phyloP scores from a whole-genome alignment of 2,113 vertebrate genomes.

The Coptodon bakossiorum region DNA sequence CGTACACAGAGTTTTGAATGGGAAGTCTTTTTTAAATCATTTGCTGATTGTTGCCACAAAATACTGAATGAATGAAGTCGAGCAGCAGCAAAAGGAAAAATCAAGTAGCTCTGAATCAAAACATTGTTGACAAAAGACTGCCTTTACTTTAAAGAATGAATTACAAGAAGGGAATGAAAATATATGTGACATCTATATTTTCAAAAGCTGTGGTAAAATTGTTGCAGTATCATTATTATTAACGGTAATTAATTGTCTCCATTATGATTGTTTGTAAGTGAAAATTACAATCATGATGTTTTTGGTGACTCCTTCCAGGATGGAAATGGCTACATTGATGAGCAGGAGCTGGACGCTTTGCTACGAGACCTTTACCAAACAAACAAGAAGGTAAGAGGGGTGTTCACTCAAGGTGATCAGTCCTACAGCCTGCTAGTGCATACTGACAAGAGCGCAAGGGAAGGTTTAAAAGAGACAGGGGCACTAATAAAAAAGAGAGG shows the following conservation, averaged over 20 bases:
- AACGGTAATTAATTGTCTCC: neutral
- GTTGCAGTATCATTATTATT: neutral
- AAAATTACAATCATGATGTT: neutral
- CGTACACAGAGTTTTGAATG: constrained; percentile 21
- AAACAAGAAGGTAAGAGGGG: constrained; percentile 84
- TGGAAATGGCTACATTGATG: constrained; percentile 93
- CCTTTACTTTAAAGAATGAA: neutral
- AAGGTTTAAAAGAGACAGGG: neutral
- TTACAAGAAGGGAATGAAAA: neutral
- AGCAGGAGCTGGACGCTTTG: constrained; percentile 90
- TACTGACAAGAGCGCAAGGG: neutral
- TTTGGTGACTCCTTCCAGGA: constrained; percentile 71
- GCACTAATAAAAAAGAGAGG: neutral
- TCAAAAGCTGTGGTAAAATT: neutral
- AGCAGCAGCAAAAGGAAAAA: neutral
- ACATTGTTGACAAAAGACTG: neutral
- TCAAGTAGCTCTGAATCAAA: neutral
- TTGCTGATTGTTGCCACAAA: constrained; percentile 1
- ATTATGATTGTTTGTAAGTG: neutral
- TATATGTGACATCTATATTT: neutral
- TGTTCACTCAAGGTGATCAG: neutral
- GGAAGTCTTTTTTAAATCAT: neutral
- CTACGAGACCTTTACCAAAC: constrained; percentile 92
- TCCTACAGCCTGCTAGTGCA: neutral
- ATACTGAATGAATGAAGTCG: constrained; percentile 26